These are phyloP conservation scores for Nomada flava DNA, from an alignment of 2,888 invertebrate species.

Conservation along the genomic window DNA sequence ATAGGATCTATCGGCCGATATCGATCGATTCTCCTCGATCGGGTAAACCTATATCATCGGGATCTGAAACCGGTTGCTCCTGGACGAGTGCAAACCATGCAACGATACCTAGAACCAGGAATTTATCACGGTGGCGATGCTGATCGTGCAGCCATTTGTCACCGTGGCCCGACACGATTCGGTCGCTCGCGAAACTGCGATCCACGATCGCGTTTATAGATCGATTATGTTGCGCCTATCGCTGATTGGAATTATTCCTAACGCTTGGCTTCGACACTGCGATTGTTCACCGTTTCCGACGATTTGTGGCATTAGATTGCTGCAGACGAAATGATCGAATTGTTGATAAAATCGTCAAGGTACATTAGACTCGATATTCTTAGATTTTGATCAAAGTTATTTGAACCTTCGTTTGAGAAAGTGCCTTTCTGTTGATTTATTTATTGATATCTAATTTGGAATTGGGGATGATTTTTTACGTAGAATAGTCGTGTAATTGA, in stretches of 20 bases:
- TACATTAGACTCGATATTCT: too few relatives aligned
- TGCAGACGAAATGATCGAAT: too few relatives aligned
- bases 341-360: too few relatives aligned
- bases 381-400: too few relatives aligned
- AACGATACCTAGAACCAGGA: constrained; percentile 43
- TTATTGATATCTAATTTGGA: too few relatives aligned
- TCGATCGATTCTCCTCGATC: constrained; percentile 65
- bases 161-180: constrained; percentile 44
- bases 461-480: too few relatives aligned
- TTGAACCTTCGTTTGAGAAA: too few relatives aligned
- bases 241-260: constrained; percentile 26
- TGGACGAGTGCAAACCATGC: constrained; percentile 21
- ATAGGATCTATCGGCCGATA: constrained; percentile 72
- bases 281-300: constrained; percentile 16
- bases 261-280: not conserved
- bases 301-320: not conserved
- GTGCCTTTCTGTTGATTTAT: too few relatives aligned
- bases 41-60: constrained; percentile 61
- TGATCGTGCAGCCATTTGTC: constrained; percentile 58
- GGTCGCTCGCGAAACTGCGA: constrained; percentile 45
- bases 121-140: constrained; percentile 61
- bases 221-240: constrained; percentile 38
- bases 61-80: constrained; percentile 65
- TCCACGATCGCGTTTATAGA: constrained; percentile 43
- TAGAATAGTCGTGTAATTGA: too few relatives aligned